Base-by-base conservation (phyloP, 2,888 invertebrate species). In the Poecilobothrus nobilitatus region DNA sequence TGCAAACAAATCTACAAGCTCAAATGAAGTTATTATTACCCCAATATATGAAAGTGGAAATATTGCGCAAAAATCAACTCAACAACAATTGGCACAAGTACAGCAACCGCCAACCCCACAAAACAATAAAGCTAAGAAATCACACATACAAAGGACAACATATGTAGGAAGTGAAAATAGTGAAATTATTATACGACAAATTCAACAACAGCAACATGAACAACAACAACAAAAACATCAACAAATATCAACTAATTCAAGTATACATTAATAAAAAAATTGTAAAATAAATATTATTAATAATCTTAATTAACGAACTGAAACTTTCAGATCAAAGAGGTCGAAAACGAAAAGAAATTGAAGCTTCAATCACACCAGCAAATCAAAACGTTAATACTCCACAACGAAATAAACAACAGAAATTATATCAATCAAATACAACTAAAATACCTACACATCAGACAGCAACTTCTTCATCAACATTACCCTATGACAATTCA, bases 21-120 rank as follows among this genome's bases (percentile, higher is more conserved):
- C 63, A 63, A 63, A 63, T 12, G 22, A 63, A 63, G 22, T 21
- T 63, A 8, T 22, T 63, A 22, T 22, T 2, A 33, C 34, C 8
- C 79, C 70, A 79, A 80, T 44, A 75, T 79, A 69, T 75, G 79
- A 66, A 75, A 80, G 10, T 77, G 79, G 8, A 79, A 80, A 72
- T 78, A 79, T 15, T 77, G 81, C 44, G 68, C 79, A 8, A 84
- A 85, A 68, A 83, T 84, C 12, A 82, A 85, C 8, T 68, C 71
- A 73, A 79, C 68, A 71, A 77, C 67, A 73, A 72, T 61, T 68
- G 76, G 65, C 75, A 77, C 71, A 63, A 63, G 10, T 18, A 27
- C 18, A 12, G 15, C 63, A 63, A 33, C 63, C 15, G 2, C 18
- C 63, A 18, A 5, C 4, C 2, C 18, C 53, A 18, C 53, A 53